Base-by-base conservation (phyloP, 2,797 vertebrate genomes). In the Acanthurus lineatus region DNA sequence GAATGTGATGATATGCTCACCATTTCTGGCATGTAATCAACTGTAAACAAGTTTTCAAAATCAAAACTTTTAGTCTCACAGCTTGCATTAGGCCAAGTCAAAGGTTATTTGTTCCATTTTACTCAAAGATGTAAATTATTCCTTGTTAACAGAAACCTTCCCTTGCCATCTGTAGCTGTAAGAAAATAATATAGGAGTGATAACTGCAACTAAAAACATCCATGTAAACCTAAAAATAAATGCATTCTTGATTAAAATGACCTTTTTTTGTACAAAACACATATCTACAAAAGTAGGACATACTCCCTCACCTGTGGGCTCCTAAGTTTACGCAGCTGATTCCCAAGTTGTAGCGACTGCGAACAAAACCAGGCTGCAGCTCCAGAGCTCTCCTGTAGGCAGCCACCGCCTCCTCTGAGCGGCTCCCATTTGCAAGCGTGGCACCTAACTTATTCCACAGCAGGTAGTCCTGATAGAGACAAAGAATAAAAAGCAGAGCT, bases 311-410 rank as follows among this genome's bases (percentile, higher is more conserved):
- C 98, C 98, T 97, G 90, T 99, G 98, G 44, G 97, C 98, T 0
- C 98, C 98, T 0, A 99, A 89, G 79, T 99, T 99, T 82, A 99
- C 98, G 53, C 98, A 99, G 88, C 98, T 99, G 89, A 99, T 99
- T 79, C 98, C 98, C 89, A 99, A 90, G 87, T 99, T 99, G 88
- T 99, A 99, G 62, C 98, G 97, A 81, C 98, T 99, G 44, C 98
- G 97, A 69, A 99, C 95, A 0, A 99, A 99, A 25, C 98, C 98
- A 0, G 98, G 98, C 89, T 99, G 98, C 16, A 99, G 94, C 70
- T 99, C 97, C 32, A 99, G 92, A 0, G 98, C 98, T 86, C 95
- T 95, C 65, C 98, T 96, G 90, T 99, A 99, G 0, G 98, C 98
- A 0, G 97, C 97, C 52, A 99, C 98, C 0, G 98, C 98, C 72